phyloP scores from a whole-genome alignment of 2,888 invertebrate genomes.

The Serrognathus titanus region DNA sequence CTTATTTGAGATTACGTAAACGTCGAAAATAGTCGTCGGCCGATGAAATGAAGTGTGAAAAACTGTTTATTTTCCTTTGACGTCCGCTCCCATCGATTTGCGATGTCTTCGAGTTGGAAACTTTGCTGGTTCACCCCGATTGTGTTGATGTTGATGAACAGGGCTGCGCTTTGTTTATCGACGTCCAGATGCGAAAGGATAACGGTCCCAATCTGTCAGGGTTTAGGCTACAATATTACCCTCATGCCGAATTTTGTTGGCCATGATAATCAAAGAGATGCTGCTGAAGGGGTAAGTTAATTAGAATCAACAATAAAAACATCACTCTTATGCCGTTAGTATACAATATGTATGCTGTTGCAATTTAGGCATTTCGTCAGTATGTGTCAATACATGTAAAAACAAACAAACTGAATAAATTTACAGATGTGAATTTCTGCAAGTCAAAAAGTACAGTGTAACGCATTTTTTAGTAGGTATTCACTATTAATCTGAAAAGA shows the following conservation, averaged over 20 bases:
- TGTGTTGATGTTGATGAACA: slow-evolving; percentile 1
- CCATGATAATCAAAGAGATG: slow-evolving; percentile 76
- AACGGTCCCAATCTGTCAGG: slow-evolving; percentile 73
- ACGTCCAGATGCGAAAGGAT: slow-evolving; percentile 66
- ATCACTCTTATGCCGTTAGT: too few species aligned
- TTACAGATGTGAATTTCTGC: not conserved
- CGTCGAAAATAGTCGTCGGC: not conserved
- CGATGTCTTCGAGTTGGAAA: not conserved
- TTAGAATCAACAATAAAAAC: not conserved
- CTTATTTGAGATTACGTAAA: not conserved
- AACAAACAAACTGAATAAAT: not conserved
- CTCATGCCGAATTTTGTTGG: slow-evolving; percentile 84
- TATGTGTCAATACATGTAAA: not conserved
- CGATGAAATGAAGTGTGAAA: not conserved
- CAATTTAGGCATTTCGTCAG: not conserved
- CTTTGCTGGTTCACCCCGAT: not conserved
- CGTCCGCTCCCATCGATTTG: not conserved
- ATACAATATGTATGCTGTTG: too few species aligned
- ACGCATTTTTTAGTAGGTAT: not conserved
- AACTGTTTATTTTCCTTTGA: not conserved
- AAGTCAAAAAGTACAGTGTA: not conserved
- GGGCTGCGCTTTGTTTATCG: not conserved
- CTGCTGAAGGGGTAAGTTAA: slow-evolving; percentile 68
- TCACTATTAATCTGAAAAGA: too few species aligned
- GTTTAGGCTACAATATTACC: slow-evolving; percentile 82